Percentiles rank a stretch among this genome's conserved stretches.
Conservation (phyloP, 2,113 vertebrate species). For the Lanius ludovicianus region DNA sequence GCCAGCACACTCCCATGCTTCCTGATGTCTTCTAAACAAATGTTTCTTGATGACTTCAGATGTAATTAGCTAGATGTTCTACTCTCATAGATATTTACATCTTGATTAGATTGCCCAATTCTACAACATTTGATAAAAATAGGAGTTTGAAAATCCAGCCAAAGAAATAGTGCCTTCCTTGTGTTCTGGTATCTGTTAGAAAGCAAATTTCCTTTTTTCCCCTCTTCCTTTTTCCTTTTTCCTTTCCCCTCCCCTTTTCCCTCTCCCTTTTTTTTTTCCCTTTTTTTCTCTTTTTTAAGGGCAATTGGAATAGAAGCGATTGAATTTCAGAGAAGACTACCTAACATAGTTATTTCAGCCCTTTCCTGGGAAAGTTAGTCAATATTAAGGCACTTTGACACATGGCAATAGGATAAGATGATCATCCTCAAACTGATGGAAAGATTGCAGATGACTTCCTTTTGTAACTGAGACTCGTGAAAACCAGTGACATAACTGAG, state of each 20-base stretch:
- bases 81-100: neutral
- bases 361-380: neutral
- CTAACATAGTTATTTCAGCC: neutral
- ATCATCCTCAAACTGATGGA: neutral
- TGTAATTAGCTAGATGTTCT: neutral
- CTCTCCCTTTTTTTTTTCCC: fast-evolving
- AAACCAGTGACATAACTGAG: neutral
- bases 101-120: neutral
- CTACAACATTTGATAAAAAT: neutral
- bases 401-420: neutral
- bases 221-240: too few species aligned
- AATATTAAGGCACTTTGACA: neutral
- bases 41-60: neutral
- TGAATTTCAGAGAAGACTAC: neutral
- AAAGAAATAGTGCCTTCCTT: neutral
- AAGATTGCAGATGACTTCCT: neutral
- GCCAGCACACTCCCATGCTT: fast-evolving
- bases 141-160: neutral
- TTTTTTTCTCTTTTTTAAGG: neutral
- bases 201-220: neutral
- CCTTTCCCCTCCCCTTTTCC: neutral
- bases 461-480: neutral
- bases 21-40: neutral
- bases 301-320: neutral
- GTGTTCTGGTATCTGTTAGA: neutral